Base-by-base conservation (phyloP, 2,797 vertebrate species). In the Gobionotothen gibberifrons region DNA sequence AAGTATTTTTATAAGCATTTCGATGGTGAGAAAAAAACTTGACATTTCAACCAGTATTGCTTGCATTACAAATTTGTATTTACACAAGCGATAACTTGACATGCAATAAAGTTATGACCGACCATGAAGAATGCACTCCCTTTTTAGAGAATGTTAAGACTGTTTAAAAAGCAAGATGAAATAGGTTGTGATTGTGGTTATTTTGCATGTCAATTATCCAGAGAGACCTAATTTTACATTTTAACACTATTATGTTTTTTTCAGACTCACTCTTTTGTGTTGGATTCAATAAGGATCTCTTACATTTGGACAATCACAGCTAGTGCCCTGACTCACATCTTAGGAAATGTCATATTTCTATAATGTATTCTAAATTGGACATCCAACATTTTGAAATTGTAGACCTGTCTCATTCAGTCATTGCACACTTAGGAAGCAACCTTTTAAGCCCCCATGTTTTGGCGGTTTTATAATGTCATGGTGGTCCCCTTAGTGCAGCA, bases 391-490 rank as follows among this genome's bases (percentile, higher is more conserved):
- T 54, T 48, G 21, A 53, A 69, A 42, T 15, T 26, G 44, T 7
- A 8, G 17, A 43, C 51, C 5, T 62, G 22, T 52, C 58, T 63
- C 11, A 9, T 74, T 65, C 39, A 54, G 56, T 57, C 56, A 52
- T 1, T 29, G 12, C 44, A 51, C 53, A 22, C 22, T 58, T 0
- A 32, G 19, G 36, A 49, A 14, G 26, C 21, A 72, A 64, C 55
- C 63, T 72, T 60, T 72, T 57, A 55, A 58, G 2, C 9, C 22
- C 2, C 4, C 9, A 40, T 65, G 46, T 64, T 57, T 64, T 56
- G 64, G n/a, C 48, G 48, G 42, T 58, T 66, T 63, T 43, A 62
- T 59, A 55, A 71, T 71, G 53, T 60, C 56, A 44, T 8, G 29
- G 56, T 39, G 52, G 3, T 55, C 40, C 22, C 21, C 8, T 3